A percentile compares a stretch with the other conserved stretches of the same genome.
phyloP scores from a whole-genome alignment of 2,888 invertebrate genomes.

The Drosophila greeni region DNA sequence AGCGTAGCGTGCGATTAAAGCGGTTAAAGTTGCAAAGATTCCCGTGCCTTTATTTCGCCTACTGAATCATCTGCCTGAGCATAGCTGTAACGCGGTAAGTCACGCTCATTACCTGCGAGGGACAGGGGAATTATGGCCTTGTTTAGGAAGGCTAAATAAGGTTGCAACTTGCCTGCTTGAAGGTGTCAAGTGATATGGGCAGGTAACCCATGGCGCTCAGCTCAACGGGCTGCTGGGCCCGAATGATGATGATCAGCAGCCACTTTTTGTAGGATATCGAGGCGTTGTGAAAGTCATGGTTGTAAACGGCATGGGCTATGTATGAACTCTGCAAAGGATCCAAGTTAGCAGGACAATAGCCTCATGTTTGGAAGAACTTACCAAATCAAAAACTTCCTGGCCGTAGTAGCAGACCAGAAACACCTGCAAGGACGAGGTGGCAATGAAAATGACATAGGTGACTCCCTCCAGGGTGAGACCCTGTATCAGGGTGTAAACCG shows the following conservation, averaged over 20 bases:
- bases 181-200: constrained; percentile 61
- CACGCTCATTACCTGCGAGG: constrained; percentile 57
- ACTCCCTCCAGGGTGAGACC: constrained; percentile 45
- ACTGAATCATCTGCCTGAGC: constrained; percentile 51
- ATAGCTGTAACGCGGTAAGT: constrained; percentile 63
- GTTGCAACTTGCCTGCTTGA: constrained; percentile 55
- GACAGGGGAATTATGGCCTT: background rate
- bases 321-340: constrained; percentile 54
- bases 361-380: background rate
- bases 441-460: constrained; percentile 35
- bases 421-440: constrained; percentile 34
- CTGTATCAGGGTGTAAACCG: constrained; percentile 35
- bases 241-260: constrained; percentile 59
- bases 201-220: constrained; percentile 65
- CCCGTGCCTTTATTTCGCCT: background rate
- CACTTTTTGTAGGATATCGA: constrained; percentile 61
- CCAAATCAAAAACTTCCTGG: constrained; percentile 44
- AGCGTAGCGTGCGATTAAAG: constrained; percentile 32
- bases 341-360: background rate
- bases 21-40: constrained; percentile 3
- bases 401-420: constrained; percentile 50
- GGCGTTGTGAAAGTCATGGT: constrained; percentile 65
- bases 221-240: constrained; percentile 58
- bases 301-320: constrained; percentile 58
- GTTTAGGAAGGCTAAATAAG: background rate